Conservation (phyloP, 2,888 invertebrate genomes). For the Exocentrus adspersus region DNA sequence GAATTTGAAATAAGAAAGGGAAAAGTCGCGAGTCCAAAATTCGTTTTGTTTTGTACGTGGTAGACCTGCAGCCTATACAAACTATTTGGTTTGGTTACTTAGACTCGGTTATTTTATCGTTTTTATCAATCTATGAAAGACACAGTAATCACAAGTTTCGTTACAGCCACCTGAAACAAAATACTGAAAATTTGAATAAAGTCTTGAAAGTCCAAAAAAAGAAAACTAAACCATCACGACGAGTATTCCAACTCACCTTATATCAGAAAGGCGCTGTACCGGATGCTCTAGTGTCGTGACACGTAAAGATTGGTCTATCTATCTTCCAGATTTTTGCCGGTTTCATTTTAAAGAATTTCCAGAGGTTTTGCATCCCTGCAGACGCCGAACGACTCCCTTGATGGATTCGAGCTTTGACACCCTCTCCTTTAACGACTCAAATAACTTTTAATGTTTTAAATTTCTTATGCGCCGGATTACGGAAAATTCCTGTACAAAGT, state of each 20-base stretch:
- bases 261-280: conserved; percentile 4
- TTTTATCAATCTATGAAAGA: too few relatives aligned
- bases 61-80: too few relatives aligned
- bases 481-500: conserved; percentile 22
- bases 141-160: too few relatives aligned
- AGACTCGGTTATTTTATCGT: too few relatives aligned
- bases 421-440: conserved; percentile 46
- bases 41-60: too few relatives aligned
- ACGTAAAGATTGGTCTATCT: conserved; percentile 55
- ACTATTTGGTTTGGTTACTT: too few relatives aligned
- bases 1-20: too few relatives aligned
- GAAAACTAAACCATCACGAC: too few relatives aligned
- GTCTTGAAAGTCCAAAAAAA: too few relatives aligned
- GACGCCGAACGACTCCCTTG: conserved; percentile 47
- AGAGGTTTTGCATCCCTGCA: conserved; percentile 41
- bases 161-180: too few relatives aligned
- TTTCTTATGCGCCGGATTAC: conserved; percentile 35
- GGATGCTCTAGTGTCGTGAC: conserved; percentile 42
- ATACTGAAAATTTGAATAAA: too few relatives aligned
- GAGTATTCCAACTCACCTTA: background rate
- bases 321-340: conserved; percentile 54
- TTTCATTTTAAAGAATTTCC: conserved; percentile 46
- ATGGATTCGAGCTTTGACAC: conserved; percentile 50
- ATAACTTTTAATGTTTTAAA: conserved; percentile 50
- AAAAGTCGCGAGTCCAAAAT: too few relatives aligned